These are phyloP conservation scores for Cephus rjabovi DNA, from an alignment of 2,888 invertebrate species.

Conservation along the genomic window DNA sequence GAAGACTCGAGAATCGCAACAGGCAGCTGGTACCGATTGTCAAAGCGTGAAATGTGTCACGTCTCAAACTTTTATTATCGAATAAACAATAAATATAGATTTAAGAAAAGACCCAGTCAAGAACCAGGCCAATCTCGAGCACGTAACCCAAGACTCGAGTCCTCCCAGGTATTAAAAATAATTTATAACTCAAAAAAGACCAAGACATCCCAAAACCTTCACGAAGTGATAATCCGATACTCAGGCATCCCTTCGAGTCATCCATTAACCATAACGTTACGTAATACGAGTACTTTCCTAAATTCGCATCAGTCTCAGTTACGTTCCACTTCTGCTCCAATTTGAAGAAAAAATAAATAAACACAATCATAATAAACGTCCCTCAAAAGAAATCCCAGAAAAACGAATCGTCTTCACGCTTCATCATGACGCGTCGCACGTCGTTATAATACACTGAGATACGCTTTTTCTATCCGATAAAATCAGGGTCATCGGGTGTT, in stretches of 20 bases:
- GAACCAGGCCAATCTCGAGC: constrained; percentile 12
- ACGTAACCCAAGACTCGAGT: constrained; percentile 33
- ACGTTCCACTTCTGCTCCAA: no score
- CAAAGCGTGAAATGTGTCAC: no score
- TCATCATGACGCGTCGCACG: no score
- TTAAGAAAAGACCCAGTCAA: constrained; percentile 34
- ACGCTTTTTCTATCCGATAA: constrained; percentile 16
- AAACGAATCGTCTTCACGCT: neutral
- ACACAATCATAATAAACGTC: no score
- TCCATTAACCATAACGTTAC: no score
- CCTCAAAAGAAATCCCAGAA: neutral
- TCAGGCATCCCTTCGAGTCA: no score
- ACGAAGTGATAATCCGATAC: no score
- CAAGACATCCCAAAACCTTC: no score
- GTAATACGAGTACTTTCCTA: no score
- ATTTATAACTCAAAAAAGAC: constrained; percentile 42
- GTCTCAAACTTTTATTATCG: neutral
- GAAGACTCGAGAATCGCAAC: constrained; percentile 5
- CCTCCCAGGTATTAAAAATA: constrained; percentile 46
- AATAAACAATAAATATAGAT: constrained; percentile 44
- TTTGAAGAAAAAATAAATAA: no score
- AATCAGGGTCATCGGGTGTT: constrained; percentile 25
- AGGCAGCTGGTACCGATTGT: no score
- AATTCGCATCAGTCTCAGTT: no score
- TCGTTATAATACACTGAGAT: neutral